Percentiles rank a stretch among this genome's conserved stretches.
These are phyloP conservation scores for Callithrix jacchus DNA, from an alignment of 2,113 vertebrate genomes.

Conservation along the genomic window DNA sequence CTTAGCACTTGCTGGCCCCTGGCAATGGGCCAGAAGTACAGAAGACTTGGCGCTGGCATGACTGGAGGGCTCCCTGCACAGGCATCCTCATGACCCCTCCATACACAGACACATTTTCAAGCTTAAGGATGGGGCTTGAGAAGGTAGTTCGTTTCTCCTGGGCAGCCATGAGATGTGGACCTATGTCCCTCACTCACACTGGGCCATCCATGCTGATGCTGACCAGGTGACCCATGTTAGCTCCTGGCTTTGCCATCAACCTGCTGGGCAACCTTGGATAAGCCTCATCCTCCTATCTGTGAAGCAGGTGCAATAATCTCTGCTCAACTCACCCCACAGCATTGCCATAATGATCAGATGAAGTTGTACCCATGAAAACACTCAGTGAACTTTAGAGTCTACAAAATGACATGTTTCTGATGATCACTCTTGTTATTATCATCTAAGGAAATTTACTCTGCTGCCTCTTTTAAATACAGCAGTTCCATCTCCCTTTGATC, in stretches of 20 bases:
- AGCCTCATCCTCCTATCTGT: background rate
- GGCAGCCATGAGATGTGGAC: background rate
- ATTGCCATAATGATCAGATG: background rate
- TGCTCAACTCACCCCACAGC: background rate
- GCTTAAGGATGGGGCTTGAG: background rate
- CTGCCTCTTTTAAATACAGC: background rate
- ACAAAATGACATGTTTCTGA: background rate
- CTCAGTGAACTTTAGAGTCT: background rate
- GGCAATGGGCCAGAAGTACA: background rate
- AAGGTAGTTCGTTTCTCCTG: fast-evolving
- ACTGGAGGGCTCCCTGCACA: background rate
- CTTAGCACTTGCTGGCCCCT: background rate
- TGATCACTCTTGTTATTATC: background rate
- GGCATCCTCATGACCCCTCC: background rate
- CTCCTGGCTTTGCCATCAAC: background rate
- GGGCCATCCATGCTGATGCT: background rate
- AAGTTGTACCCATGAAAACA: background rate
- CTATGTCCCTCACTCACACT: background rate
- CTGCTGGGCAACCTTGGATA: background rate
- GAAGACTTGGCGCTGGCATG: background rate
- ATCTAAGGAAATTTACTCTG: background rate
- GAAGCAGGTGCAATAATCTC: background rate
- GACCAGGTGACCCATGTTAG: background rate
- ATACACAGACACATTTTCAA: background rate
- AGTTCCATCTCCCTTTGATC: background rate